Evolutionary conservation across 53 echinoderm and acorn worm species (phyloP).

Genomic region (Paracentrotus lividus): DNA sequence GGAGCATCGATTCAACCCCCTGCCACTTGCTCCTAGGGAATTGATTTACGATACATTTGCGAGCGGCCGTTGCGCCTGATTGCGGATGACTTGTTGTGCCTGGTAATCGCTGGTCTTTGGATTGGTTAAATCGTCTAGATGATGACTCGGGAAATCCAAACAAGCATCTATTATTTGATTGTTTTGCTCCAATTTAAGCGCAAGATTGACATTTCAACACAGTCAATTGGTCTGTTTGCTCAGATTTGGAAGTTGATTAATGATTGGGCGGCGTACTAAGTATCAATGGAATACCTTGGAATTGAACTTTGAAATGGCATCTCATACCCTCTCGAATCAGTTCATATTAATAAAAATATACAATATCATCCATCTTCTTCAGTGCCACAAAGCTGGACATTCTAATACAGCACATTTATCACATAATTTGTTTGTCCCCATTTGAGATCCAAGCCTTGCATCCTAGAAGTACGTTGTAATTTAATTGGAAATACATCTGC

Average conservation of each 20-base stretch:
- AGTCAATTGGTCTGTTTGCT: conserved; percentile 36
- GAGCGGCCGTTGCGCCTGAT: conserved; percentile 64
- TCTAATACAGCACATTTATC: neutral
- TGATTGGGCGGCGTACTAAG: conserved; percentile 50
- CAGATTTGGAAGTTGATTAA: conserved; percentile 37
- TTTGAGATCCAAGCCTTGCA: too few relatives aligned
- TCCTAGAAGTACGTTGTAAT: too few relatives aligned
- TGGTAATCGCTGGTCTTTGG: conserved; percentile 56
- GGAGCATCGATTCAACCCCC: conserved; percentile 34
- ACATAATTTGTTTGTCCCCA: neutral
- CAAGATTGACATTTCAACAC: conserved; percentile 59
- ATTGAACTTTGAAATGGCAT: conserved; percentile 39
- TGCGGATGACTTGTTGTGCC: conserved; percentile 60
- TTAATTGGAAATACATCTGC: too few relatives aligned
- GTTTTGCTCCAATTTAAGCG: conserved; percentile 65
- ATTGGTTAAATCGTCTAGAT: conserved; percentile 63
- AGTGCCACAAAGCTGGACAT: neutral
- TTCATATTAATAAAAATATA: conserved; percentile 26
- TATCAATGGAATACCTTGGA: conserved; percentile 45
- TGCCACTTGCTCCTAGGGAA: conserved; percentile 40
- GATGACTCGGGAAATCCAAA: conserved; percentile 65
- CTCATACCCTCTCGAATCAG: neutral
- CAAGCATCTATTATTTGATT: conserved; percentile 72
- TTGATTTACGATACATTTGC: conserved; percentile 71
- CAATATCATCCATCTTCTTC: neutral